Base-by-base conservation (phyloP, 2,113 vertebrate genomes). In the Equus przewalskii region DNA sequence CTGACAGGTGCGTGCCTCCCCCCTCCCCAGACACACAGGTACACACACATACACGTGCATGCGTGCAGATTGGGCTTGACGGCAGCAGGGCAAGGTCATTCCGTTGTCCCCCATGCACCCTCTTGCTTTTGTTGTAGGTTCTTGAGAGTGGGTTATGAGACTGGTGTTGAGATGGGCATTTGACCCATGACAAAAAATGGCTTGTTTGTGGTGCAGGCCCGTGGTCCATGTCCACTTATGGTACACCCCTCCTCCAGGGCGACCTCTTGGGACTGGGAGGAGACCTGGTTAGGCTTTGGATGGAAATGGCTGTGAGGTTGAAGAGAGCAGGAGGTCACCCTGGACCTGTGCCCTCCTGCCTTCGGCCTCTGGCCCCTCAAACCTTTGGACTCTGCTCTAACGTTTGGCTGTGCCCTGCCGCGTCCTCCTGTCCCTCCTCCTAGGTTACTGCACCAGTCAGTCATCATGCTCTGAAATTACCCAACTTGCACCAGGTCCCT, bases 11-110 rank as follows among this genome's bases (percentile, higher is more conserved):
- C 58, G 5, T 15, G 33, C 56, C 46, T 21, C 1, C 2, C 41
- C 46, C 62, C 69, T 26, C 49, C 58, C 13, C 65, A 7, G 33
- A 22, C 41, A 3, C 92, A 3, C n/a, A 4, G 49, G 4, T n/a
- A 5, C 11, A 36, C 11, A 33, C 2, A n/a, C 7, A 21, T 44
- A 6, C 6, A 62, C 56, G 12, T 22, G 4, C 30, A 13, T 24
- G 4, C 16, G 46, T 56, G 30, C n/a, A 15, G 65, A 33, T 33
- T 64, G n/a, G 36, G 76, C 75, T 19, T 33, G 70, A 41, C 58
- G 60, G 62, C 18, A 44, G 2, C 22, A 49, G 36, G 18, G 13
- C 95, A 93, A 96, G 96, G 95, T 87, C 96, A 81, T 36, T 62
- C n/a, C 1, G 44, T 84, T 44, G 70, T 54, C 67, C 65, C 19